Evolutionary conservation across 1,140 invertebrate species (phyloP), one percentile per base, ranked within the genome.

Genomic region (Drosophila orosa): DNA sequence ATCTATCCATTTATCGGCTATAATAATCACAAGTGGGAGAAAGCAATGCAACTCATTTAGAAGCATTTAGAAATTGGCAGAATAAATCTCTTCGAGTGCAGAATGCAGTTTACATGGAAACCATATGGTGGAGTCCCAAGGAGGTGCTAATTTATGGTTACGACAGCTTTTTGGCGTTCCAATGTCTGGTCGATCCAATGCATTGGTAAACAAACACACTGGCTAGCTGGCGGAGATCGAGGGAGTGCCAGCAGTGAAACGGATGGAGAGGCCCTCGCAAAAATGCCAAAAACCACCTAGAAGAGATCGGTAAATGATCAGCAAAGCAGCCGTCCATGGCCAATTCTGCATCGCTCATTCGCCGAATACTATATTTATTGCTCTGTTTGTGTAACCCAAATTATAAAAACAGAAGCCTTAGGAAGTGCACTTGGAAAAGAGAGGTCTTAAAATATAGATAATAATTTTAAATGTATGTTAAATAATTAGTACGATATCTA

Each of bases 141-240:
- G 66, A 86, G 82, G 78, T 86, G 78, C 55, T 86, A 86, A 81
- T 86, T 86, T 81, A 86, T 81, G 82, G 58, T 85, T 71, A 85
- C 82, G 73, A 85, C 82, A 80, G 68, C 82, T 74, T 78, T 72
- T 79, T 81, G 79, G 78, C 79, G 62, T 74, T 81, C 39, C 59
- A 40, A 62, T 73, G 60, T 66, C 66, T 56, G 56, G 57, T 40
- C 48, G 39, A 31, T 22, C 37, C 54, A 35, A 60, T 72, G 44
- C 31, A 73, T 19, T 39, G 24, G 47, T 60, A 72, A 72, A 72
- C 33, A 73, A 72, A 56, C 31, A 54, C 13, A 3, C 12, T 1
- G n/a, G 29, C 29, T 9, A 10, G 29, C 29, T 27, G 25, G 9
- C 17, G 45, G n/a, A 6, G 37, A 27, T 33, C 31, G 42, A 3